Evolutionary conservation across 2,113 vertebrate species (phyloP).

Genomic region (Petrocephalus zakoni): DNA sequence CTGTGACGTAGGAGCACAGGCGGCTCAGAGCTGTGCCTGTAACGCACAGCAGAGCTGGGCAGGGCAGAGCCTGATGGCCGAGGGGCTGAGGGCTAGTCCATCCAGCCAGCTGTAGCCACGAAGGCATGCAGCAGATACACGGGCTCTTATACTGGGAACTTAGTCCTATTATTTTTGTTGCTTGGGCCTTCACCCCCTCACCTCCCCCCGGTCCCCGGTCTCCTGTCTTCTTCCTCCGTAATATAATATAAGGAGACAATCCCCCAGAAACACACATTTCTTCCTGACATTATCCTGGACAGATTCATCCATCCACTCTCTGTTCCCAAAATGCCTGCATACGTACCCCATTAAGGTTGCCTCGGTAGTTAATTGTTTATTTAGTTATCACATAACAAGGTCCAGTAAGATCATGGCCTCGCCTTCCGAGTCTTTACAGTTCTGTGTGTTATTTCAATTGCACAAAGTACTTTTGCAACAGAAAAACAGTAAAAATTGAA

Average conservation of each 20-base stretch:
- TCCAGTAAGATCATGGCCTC: conserved; percentile 15
- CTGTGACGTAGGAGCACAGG: neutral
- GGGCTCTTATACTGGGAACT: neutral
- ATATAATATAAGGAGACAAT: neutral
- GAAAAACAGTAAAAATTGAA: neutral
- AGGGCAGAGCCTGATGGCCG: neutral
- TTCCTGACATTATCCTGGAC: neutral
- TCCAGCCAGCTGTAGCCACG: neutral
- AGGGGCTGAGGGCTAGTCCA: neutral
- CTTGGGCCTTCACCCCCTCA: neutral
- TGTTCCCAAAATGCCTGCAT: neutral
- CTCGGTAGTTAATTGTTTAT: neutral
- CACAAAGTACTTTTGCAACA: conserved; percentile 20
- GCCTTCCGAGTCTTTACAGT: conserved; percentile 13
- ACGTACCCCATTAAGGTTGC: neutral
- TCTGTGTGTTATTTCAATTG: conserved; percentile 36
- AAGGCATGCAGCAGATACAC: neutral
- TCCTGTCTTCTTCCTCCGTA: no score
- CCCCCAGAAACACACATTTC: neutral
- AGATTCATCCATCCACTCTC: neutral
- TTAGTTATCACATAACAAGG: neutral
- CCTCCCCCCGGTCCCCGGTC: no score
- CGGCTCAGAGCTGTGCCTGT: neutral
- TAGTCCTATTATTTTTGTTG: neutral
- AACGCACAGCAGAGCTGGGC: neutral